These are phyloP conservation scores for Drosophila equinoxialis DNA, from an alignment of 1,140 invertebrate species.

Conservation along the genomic window DNA sequence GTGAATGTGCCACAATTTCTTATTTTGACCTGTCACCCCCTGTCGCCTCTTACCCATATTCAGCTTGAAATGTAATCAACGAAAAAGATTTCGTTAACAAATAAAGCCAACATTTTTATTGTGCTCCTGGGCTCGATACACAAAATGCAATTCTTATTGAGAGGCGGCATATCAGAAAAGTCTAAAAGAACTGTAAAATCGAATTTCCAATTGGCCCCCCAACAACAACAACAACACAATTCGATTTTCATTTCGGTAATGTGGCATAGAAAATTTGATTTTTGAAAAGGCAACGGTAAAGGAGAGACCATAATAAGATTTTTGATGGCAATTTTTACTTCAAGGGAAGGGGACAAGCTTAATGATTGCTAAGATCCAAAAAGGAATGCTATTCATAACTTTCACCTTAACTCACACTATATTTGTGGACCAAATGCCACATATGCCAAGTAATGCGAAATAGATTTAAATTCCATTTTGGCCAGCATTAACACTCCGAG, in stretches of 20 bases:
- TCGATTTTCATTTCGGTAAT: constrained; percentile 78
- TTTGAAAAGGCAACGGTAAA: constrained; percentile 5
- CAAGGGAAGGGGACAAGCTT: not conserved
- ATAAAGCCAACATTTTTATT: constrained; percentile 54
- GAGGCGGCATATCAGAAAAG: constrained; percentile 19
- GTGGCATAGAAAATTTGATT: constrained; percentile 65
- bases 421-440: constrained; percentile 1
- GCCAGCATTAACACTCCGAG: constrained; percentile 50
- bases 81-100: constrained; percentile 30
- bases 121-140: constrained; percentile 67
- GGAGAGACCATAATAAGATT: constrained; percentile 53
- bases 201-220: constrained; percentile 57
- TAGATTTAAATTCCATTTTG: constrained; percentile 63
- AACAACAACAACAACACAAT: constrained; percentile 51
- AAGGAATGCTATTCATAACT: constrained; percentile 9
- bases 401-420: not conserved
- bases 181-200: constrained; percentile 68
- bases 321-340: constrained; percentile 1
- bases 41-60: not conserved
- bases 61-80: constrained; percentile 42
- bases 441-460: constrained; percentile 47
- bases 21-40: not conserved
- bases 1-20: constrained; percentile 2
- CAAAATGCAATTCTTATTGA: constrained; percentile 59
- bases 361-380: not conserved